phyloP scores from a whole-genome alignment of 2,113 vertebrate genomes.

The Toxotes chatareus region DNA sequence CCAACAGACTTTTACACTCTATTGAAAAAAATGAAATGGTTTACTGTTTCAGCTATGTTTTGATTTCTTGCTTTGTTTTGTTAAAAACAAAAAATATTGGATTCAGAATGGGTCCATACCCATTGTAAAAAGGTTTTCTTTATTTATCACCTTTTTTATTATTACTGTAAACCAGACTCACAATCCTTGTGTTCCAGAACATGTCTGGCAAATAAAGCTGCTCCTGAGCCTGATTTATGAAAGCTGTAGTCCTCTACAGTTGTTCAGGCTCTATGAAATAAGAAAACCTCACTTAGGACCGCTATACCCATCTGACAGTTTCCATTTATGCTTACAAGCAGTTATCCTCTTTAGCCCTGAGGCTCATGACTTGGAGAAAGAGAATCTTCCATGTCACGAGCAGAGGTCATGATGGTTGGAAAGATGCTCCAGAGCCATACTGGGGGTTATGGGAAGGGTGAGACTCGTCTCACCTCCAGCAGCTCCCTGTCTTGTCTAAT shows the following conservation, averaged over 20 bases:
- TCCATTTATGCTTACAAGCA: conserved; percentile 21
- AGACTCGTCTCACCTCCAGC: conserved; percentile 54
- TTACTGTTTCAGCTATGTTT: background rate
- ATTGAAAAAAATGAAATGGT: background rate
- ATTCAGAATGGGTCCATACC: background rate
- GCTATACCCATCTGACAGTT: conserved; percentile 21
- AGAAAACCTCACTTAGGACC: background rate
- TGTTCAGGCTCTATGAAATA: background rate
- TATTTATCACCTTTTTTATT: background rate
- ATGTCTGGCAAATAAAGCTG: background rate
- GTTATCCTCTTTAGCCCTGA: conserved; percentile 32
- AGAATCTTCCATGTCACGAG: conserved; percentile 55
- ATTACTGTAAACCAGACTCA: background rate
- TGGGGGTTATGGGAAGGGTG: conserved; percentile 70
- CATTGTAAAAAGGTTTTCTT: background rate
- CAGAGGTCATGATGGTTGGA: conserved; percentile 58
- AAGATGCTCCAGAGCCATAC: conserved; percentile 44
- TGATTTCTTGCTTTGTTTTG: conserved; percentile 7
- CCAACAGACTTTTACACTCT: background rate
- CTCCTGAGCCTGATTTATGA: conserved; percentile 11
- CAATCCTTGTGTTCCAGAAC: background rate
- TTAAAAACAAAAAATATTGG: background rate
- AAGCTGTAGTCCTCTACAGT: background rate
- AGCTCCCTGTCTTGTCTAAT: conserved; percentile 30
- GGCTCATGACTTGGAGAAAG: conserved; percentile 51